phyloP scores from a whole-genome alignment of 1,140 invertebrate genomes.

The Drosophila nikananu region DNA sequence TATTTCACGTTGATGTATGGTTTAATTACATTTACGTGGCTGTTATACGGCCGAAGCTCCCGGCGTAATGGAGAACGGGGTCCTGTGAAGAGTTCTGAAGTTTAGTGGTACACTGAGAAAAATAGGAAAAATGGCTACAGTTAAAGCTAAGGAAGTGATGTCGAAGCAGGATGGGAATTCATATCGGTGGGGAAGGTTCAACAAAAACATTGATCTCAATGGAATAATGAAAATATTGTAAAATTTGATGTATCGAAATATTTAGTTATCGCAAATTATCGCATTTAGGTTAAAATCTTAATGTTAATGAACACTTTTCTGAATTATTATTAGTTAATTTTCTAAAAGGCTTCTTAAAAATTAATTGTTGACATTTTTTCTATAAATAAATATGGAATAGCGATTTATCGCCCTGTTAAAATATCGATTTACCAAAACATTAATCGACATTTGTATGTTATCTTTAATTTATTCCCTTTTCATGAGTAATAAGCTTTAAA shows the following conservation, averaged over 20 bases:
- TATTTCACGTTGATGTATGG: constrained; percentile 84
- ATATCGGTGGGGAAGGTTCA: background rate
- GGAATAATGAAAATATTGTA: too few species aligned
- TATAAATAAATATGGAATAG: background rate
- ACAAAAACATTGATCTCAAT: too few species aligned
- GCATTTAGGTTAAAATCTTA: too few species aligned
- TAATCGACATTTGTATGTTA: background rate
- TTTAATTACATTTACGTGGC: constrained; percentile 84
- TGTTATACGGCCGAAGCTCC: constrained; percentile 41
- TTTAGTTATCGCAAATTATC: background rate
- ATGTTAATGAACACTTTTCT: too few species aligned
- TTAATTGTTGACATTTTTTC: too few species aligned
- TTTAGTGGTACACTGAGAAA: background rate
- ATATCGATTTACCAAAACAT: background rate
- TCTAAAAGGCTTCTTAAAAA: fast-evolving
- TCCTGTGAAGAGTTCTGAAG: constrained; percentile 2
- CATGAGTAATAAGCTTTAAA: background rate
- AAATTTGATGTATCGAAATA: too few species aligned
- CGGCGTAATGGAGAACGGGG: constrained; percentile 19
- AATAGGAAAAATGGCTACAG: background rate
- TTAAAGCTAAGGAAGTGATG: background rate
- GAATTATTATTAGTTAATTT: too few species aligned
- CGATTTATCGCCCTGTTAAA: background rate
- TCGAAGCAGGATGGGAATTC: background rate
- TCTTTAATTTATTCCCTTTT: background rate